Evolutionary conservation across 1,140 invertebrate genomes (phyloP).

Genomic region (Eufriesea mexicana): DNA sequence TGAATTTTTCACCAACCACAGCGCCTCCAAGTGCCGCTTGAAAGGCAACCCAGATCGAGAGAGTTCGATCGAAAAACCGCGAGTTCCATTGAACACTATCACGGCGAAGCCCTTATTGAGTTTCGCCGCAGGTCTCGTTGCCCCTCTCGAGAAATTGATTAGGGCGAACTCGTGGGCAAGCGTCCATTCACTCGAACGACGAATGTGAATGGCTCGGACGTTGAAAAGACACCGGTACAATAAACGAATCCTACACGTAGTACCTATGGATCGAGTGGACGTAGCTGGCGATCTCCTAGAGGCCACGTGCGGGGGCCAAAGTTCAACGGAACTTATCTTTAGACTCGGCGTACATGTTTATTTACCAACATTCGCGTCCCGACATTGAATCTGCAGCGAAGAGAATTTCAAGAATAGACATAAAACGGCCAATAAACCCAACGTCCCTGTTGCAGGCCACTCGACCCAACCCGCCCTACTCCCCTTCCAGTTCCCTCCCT

Average conservation of each 20-base stretch:
- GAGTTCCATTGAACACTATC: neutral
- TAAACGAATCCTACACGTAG: neutral
- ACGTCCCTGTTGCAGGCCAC: neutral
- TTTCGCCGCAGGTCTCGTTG: neutral
- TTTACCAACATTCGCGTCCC: constrained; percentile 48
- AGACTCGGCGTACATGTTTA: constrained; percentile 43
- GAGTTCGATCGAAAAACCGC: neutral
- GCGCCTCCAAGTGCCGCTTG: neutral
- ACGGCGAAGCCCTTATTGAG: constrained; percentile 7
- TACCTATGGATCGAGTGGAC: neutral
- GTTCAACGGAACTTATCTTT: constrained; percentile 52
- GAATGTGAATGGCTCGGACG: constrained; percentile 14
- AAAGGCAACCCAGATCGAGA: neutral
- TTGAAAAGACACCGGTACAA: constrained; percentile 12
- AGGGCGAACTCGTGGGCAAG: neutral
- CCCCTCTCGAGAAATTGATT: constrained; percentile 32
- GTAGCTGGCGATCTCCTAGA: neutral
- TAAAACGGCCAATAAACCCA: constrained; percentile 38
- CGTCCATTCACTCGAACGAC: constrained; percentile 11
- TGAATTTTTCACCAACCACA: no score
- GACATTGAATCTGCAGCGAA: neutral
- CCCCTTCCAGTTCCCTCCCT: neutral
- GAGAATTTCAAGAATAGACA: constrained; percentile 36
- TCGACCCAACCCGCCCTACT: neutral
- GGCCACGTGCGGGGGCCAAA: constrained; percentile 30